Conservation (phyloP, 2,888 invertebrate species). For the Odontocerum albicorne region DNA sequence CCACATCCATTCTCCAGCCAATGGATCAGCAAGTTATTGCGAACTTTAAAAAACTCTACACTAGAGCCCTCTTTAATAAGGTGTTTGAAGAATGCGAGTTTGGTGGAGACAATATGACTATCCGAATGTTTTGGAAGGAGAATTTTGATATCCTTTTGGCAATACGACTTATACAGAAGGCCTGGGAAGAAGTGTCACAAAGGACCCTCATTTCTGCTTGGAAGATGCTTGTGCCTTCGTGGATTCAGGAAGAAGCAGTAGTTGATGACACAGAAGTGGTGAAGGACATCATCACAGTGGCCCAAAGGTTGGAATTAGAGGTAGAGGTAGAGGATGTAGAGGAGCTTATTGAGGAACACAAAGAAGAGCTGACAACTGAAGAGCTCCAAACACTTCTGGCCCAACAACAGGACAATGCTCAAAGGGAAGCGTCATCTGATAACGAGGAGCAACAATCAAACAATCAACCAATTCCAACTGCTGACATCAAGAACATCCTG, state of each 20-base stretch:
- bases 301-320: conserved; percentile 24
- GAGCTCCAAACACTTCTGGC: too few species aligned
- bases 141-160: conserved; percentile 23
- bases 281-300: conserved; percentile 28
- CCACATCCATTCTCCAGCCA: too few species aligned
- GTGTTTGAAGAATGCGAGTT: conserved; percentile 8
- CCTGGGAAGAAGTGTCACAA: conserved; percentile 22
- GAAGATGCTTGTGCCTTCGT: conserved; percentile 30
- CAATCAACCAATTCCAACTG: too few species aligned
- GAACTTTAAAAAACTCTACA: conserved; percentile 23
- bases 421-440: too few species aligned
- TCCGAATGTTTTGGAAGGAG: conserved; percentile 25
- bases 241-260: conserved; percentile 19
- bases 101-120: conserved; percentile 23
- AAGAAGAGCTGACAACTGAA: too few species aligned
- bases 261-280: conserved; percentile 18
- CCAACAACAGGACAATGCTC: too few species aligned
- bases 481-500: too few species aligned
- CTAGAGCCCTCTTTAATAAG: not conserved
- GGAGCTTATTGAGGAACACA: too few species aligned
- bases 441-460: too few species aligned
- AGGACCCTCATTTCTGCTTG: conserved; percentile 26
- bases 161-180: conserved; percentile 23
- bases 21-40: too few species aligned
- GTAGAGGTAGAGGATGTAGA: too few species aligned